Base-by-base conservation (phyloP, 2,113 vertebrate genomes). In the Pandion haliaetus region DNA sequence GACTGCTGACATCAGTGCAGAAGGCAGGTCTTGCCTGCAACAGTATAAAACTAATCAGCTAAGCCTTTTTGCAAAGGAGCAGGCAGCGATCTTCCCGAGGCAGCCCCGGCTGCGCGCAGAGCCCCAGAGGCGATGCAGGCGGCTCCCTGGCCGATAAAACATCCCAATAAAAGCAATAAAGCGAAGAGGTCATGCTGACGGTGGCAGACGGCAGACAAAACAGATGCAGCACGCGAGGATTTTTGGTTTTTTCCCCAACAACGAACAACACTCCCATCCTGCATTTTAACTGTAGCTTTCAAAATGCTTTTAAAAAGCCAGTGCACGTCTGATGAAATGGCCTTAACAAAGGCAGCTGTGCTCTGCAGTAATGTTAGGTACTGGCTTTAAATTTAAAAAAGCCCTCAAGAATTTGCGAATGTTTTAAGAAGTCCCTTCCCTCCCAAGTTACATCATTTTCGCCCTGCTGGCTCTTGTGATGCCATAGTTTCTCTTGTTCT, bases 1-100 rank as follows among this genome's bases (percentile, higher is more conserved):
- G 94, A n/a, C 8, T 90, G 94, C 96, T 97, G 96, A 97, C 95
- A 97, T 97, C 97, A 97, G 88, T 91, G 95, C 93, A 90, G 96
- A 91, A 97, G 97, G 97, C 94, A 96, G 97, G 95, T 95, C 97
- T 87, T 94, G 94, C 73, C 71, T 91, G 86, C 34, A 73, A 15
- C 4, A 3, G 34, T 82, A 96, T 93, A 95, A 96, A 95, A 87
- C 73, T 54, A 31, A 71, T 72, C 69, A 10, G 67, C 54, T 9
- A 17, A 59, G 47, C 18, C n/a, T 42, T 61, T 28, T 55, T 47
- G 87, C 7, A 32, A 31, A 62, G 82, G 70, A 89, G 71, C 66
- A 3, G 36, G 80, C 54, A 83, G 63, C 2, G 31, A 38, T 44
- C 47, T 15, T 12, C 52, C 20, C 12, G 3, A 18, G 70, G 45